phyloP scores from a whole-genome alignment of 1,140 invertebrate species.

The Akabosia matsudoensis region DNA sequence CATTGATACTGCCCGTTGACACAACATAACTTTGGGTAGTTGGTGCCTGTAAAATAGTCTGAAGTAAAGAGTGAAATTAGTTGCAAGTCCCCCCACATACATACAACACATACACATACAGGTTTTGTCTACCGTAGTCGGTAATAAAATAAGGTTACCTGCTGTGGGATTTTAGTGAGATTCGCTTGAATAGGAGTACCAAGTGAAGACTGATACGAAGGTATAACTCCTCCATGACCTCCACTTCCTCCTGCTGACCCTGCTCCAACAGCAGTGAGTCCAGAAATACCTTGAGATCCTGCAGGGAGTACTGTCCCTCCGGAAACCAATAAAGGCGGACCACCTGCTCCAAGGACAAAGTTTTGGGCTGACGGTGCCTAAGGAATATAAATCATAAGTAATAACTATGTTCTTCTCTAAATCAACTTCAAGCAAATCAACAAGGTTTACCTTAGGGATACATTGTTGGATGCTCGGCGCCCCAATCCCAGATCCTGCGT shows the following conservation, averaged over 20 bases:
- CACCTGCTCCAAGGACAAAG: slow-evolving; percentile 8
- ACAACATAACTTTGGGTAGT: slow-evolving; percentile 7
- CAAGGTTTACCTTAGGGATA: not conserved
- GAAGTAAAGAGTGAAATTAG: not conserved
- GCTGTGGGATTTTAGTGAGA: not conserved
- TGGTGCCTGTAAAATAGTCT: slow-evolving; percentile 10
- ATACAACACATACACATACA: not conserved
- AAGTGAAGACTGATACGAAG: not conserved
- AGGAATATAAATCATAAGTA: not conserved
- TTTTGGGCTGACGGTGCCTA: slow-evolving; percentile 9
- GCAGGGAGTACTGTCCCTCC: not conserved
- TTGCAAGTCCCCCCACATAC: not conserved
- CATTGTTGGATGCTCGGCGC: not conserved
- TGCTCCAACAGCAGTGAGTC: not conserved
- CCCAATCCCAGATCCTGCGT: not conserved
- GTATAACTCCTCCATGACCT: not conserved
- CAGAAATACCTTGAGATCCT: not conserved
- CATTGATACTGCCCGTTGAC: not conserved
- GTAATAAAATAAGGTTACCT: not conserved
- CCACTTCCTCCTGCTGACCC: not conserved
- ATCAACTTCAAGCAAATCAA: not conserved
- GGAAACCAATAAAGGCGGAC: not conserved
- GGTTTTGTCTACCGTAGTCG: not conserved
- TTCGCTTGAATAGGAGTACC: not conserved
- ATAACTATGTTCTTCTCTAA: not conserved